Percentiles rank a stretch among this genome's conserved stretches.
Evolutionary conservation across 2,113 vertebrate genomes (phyloP).

Genomic region (Oncorhynchus mykiss): DNA sequence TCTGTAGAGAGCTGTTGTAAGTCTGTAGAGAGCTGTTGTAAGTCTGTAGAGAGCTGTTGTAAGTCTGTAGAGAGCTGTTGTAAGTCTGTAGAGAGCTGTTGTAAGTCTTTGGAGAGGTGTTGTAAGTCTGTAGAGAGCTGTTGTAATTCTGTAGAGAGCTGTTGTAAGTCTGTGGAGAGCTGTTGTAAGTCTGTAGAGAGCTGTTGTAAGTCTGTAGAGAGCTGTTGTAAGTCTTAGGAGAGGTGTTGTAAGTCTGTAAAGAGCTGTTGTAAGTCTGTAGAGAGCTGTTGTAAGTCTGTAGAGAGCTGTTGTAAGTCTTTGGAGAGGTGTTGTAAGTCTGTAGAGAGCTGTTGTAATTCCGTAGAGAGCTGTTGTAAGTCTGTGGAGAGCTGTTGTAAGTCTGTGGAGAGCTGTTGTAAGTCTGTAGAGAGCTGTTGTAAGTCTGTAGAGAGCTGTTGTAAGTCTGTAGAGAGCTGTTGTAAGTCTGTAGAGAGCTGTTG

Average conservation of each 20-base stretch:
- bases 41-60: conserved; percentile 50
- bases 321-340: conserved; percentile 48
- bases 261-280: conserved; percentile 42
- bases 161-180: conserved; percentile 47
- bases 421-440: conserved; percentile 47
- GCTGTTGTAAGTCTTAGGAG: conserved; percentile 49
- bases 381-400: conserved; percentile 28
- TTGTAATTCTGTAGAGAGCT: conserved; percentile 49
- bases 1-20: no score
- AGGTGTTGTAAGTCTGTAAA: background rate
- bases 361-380: conserved; percentile 29
- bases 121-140: conserved; percentile 35
- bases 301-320: background rate
- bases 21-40: conserved; percentile 44
- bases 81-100: conserved; percentile 35
- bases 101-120: no score
- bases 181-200: no score
- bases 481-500: conserved; percentile 35
- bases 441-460: conserved; percentile 44
- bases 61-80: conserved; percentile 39
- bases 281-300: conserved; percentile 16
- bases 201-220: conserved; percentile 17
- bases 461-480: conserved; percentile 39
- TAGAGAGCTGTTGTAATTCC: conserved; percentile 33
- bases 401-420: no score